Base-by-base conservation (phyloP, 1,140 invertebrate genomes). In the Bacillus rossius region DNA sequence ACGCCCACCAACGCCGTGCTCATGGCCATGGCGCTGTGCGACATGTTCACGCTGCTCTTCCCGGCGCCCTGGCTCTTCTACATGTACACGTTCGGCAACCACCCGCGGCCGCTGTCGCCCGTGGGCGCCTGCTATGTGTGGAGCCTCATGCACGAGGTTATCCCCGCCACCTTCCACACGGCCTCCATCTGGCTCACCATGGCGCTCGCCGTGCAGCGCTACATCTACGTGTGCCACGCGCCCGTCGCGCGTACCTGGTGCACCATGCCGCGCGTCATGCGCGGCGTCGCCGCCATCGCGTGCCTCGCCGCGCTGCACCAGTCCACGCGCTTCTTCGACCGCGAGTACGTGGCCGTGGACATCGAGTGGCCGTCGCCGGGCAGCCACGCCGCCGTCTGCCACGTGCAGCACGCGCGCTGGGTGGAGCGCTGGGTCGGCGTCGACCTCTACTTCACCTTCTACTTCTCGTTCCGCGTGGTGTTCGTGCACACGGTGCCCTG, bases 401-500 rank as follows among this genome's bases (percentile, higher is more conserved):
- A 77, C 63, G 75, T 79, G 53, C 68, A 72, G 45, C 77, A 79
- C 40, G 81, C 86, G 1, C 60, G 77, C 5, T 91, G 88, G 87
- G 85, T 91, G 16, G 69, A 72, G 29, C 68, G 83, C 8, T 77
- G 77, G 20, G 64, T 88, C 3, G 84, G 84, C 0, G 69, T 80
- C 37, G 81, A 90, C 67, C 71, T 86, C 1, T 96, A 94, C 72
- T 94, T 83, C 74, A 85, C 85, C 26, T 75, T 83, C 1, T 95
- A 93, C 74, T 94, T 81, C 71, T 82, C 85, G 65, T 96, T 95
- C 71, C 80, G 94, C 3, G 88, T 96, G 5, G 73, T 96, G 13
- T 96, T 93, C 74, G 92, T 97, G 14, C 91, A 97, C 70, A 75
- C 94, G 57, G 75, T 94, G 17, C 94, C 94, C 0, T 96, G 94